Base-by-base conservation (phyloP, 2,888 invertebrate genomes). In the Xiphydria camelus region DNA sequence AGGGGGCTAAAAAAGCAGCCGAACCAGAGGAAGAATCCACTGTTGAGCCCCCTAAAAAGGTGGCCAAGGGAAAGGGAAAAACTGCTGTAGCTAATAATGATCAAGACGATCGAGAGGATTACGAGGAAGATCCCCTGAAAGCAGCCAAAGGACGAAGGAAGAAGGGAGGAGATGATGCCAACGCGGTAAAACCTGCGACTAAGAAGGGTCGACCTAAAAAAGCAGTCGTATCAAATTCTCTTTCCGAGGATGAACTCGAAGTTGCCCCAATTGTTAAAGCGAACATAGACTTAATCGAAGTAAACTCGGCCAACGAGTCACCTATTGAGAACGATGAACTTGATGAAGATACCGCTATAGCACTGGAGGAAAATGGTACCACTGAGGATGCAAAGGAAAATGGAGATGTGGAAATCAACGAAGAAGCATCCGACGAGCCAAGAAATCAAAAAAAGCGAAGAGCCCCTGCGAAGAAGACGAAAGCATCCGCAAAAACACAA, bases 401-500 rank as follows among this genome's bases (percentile, higher is more conserved):
- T 12, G 43, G 43, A 15, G 29, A 18, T 29, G 7, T 7, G 6
- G 35, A 35, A 19, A 21, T 36, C 23, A 39, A 40, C 32, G 49
- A 47, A 42, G 45, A 45, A 25, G 2, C 7, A 10, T n/a, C 12
- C 17, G 41, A 33, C 4, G 41, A 32, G 20, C 26, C 29, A 14
- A 44, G 41, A 26, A 31, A 18, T n/a, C 31, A 23, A 4, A 49
- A 47, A 29, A 44, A 38, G 14, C 41, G 38, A n/a, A 52, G 44
- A 35, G 33, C 40, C 1, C 20, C 41, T 5, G 26, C 25, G 2
- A 35, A 34, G 14, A 48, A 42, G 19, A 44, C 41, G 12, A 48
- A 41, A 33, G 14, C 15, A 14, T 35, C 22, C 1, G 14, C 23
- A 2, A 23, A n/a, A n/a, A n/a, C n/a, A 33, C 33, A n/a, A n/a